Conservation (phyloP, 2,888 invertebrate species). For the Nomada fabriciana region DNA sequence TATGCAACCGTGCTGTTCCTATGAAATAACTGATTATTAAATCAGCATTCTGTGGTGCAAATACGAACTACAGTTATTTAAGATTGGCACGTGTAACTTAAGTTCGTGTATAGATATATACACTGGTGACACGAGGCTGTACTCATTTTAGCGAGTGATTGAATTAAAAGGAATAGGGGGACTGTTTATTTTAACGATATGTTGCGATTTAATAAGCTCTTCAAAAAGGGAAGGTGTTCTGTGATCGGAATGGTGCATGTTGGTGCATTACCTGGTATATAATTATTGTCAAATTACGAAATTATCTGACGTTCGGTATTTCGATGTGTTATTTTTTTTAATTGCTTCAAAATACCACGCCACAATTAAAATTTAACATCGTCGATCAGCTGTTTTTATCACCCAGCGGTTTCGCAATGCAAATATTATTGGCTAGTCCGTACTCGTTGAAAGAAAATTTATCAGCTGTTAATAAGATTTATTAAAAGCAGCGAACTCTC, state of each 20-base stretch:
- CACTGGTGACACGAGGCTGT: background rate
- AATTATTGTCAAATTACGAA: slow-evolving; percentile 2
- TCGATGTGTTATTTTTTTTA: too few relatives aligned
- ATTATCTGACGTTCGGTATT: background rate
- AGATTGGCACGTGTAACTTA: background rate
- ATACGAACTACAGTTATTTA: slow-evolving; percentile 10
- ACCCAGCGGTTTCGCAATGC: background rate
- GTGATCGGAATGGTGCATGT: slow-evolving; percentile 91
- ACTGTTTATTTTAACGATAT: slow-evolving; percentile 70
- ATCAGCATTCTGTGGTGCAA: background rate
- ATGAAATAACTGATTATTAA: slow-evolving; percentile 29
- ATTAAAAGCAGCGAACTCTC: slow-evolving; percentile 29
- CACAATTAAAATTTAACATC: background rate
- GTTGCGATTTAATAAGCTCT: slow-evolving; percentile 84
- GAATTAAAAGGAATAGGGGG: background rate
- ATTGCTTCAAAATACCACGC: too few relatives aligned
- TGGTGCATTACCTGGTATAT: slow-evolving; percentile 88
- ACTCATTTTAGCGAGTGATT: background rate
- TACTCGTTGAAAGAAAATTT: background rate
- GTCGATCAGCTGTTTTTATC: slow-evolving; percentile 11
- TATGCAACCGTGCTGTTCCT: background rate
- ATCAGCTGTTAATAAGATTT: slow-evolving; percentile 23
- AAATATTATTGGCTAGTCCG: slow-evolving; percentile 14
- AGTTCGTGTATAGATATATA: background rate
- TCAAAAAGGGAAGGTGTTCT: slow-evolving; percentile 84